Conservation (phyloP, 92 coral and sea anemone species). For the Metridium senile region DNA sequence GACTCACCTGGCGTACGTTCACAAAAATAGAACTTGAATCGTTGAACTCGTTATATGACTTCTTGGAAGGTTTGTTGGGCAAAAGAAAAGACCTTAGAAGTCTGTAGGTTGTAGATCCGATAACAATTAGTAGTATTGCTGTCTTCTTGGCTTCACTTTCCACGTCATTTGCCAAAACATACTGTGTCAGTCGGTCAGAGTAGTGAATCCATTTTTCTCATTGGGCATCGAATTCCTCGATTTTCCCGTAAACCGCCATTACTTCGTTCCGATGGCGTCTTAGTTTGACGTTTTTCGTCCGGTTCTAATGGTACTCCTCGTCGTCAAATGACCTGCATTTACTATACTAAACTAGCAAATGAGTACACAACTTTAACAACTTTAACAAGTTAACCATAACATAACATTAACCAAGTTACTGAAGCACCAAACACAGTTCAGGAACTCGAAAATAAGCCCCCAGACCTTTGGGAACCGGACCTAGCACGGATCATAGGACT, state of each 20-base stretch:
- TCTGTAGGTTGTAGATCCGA: constrained; percentile 54
- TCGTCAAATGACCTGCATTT: constrained; percentile 46
- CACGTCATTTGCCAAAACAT: constrained; percentile 46
- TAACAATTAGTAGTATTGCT: constrained; percentile 54
- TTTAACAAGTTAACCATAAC: too few species aligned
- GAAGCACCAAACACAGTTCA: neutral
- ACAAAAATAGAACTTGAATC: constrained; percentile 53
- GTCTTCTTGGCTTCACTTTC: constrained; percentile 37
- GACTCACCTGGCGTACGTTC: constrained; percentile 19
- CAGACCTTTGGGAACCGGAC: constrained; percentile 29
- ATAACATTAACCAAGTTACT: constrained; percentile 30
- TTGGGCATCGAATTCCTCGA: constrained; percentile 34
- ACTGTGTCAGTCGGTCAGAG: constrained; percentile 32
- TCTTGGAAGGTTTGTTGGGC: constrained; percentile 50
- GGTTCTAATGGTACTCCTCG: constrained; percentile 19
- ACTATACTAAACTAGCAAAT: too few species aligned
- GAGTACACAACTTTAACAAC: too few species aligned
- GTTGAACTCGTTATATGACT: constrained; percentile 38
- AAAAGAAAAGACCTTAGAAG: constrained; percentile 46
- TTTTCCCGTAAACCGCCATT: constrained; percentile 15
- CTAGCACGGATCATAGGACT: constrained; percentile 36
- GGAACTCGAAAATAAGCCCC: neutral
- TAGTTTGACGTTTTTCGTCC: too few species aligned
- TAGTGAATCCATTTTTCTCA: constrained; percentile 26
- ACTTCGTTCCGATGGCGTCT: too few species aligned